phyloP scores from a whole-genome alignment of 2,888 invertebrate species.

The Acrobasis consociella region DNA sequence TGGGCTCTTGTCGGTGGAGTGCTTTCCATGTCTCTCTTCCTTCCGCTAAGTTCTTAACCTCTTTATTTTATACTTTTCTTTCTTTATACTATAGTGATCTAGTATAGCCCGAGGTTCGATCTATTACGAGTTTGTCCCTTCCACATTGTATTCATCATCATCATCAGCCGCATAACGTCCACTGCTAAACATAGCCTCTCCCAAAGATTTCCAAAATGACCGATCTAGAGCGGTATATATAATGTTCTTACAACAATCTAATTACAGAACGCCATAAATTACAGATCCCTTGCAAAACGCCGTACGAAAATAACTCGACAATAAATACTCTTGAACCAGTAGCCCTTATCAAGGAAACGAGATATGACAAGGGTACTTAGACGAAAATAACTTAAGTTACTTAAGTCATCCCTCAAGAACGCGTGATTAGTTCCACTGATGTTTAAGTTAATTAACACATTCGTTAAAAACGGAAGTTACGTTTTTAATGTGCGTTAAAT shows the following conservation, averaged over 20 bases:
- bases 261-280: neutral
- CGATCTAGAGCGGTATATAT: too few species aligned
- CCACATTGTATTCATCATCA: too few species aligned
- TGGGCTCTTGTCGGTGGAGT: too few species aligned
- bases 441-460: slow-evolving; percentile 16
- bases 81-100: too few species aligned
- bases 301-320: slow-evolving; percentile 3
- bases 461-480: slow-evolving; percentile 5
- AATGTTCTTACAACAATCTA: neutral
- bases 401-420: slow-evolving; percentile 44
- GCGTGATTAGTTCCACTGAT: slow-evolving; percentile 32
- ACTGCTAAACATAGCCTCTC: too few species aligned
- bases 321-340: slow-evolving; percentile 11
- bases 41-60: too few species aligned
- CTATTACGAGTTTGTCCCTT: too few species aligned
- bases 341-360: slow-evolving; percentile 46
- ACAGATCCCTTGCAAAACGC: slow-evolving; percentile 5
- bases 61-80: too few species aligned
- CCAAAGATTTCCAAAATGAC: too few species aligned
- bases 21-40: too few species aligned
- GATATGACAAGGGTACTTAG: slow-evolving; percentile 46
- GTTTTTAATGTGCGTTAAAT: slow-evolving; percentile 6
- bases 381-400: slow-evolving; percentile 44
- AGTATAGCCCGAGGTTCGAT: too few species aligned
- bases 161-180: too few species aligned